A percentile compares a stretch with the other conserved stretches of the same genome.
phyloP scores from a whole-genome alignment of 2,888 invertebrate genomes.

The Sphinx pinastri region DNA sequence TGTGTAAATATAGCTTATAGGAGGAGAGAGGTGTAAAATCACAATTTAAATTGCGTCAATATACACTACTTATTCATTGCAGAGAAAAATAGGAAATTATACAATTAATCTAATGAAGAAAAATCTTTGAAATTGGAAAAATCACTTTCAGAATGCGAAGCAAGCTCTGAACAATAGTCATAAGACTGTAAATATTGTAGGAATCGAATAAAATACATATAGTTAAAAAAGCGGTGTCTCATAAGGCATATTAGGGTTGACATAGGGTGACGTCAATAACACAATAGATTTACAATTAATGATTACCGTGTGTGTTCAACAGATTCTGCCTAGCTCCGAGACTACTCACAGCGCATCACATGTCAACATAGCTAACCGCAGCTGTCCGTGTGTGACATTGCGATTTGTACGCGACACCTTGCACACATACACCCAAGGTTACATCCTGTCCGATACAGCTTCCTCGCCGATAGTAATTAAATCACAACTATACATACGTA shows the following conservation, averaged over 20 bases:
- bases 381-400: neutral
- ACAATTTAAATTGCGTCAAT: neutral
- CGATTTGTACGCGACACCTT: constrained; percentile 47
- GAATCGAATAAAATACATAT: no score
- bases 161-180: no score
- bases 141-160: no score
- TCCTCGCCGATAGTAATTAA: constrained; percentile 38
- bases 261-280: no score
- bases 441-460: constrained; percentile 65
- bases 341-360: constrained; percentile 2
- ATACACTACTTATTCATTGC: neutral
- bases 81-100: no score
- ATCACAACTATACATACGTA: neutral
- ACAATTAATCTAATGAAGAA: no score
- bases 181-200: no score
- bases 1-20: constrained; percentile 9
- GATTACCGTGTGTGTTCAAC: neutral
- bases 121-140: no score
- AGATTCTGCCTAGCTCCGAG: neutral
- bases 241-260: no score
- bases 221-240: no score
- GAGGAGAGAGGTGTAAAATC: neutral
- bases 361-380: constrained; percentile 3
- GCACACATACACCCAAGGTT: constrained; percentile 56
- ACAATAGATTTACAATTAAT: no score